Base-by-base conservation (phyloP, 2,888 invertebrate genomes). In the Phortica magna region DNA sequence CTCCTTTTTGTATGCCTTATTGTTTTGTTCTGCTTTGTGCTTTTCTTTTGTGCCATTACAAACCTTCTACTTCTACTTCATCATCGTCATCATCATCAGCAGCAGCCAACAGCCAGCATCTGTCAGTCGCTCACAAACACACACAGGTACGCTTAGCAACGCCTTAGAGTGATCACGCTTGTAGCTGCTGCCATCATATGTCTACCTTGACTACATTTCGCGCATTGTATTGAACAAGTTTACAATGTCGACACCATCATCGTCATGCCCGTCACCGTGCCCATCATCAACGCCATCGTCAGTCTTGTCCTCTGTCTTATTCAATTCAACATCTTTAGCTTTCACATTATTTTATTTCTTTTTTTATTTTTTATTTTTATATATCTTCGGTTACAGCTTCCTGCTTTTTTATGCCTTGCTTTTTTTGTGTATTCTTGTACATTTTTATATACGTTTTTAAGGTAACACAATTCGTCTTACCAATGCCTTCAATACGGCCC, bases 41-140 rank as follows among this genome's bases (percentile, higher is more conserved):
- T 84, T 80, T 80, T 83, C 77, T 79, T 83, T 76, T 78, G 17
- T 78, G 80, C 86, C 83, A 85, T 83, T 85, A 86, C 86, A 84
- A 81, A 79, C 79, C 79, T 76, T 81, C 80, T 84, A 84, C 79
- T 76, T 81, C 80, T 84, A 84, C 83, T 82, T 84, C 80, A 83
- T 83, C 84, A 82, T 84, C 76, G 76, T 81, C 82, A 80, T 59
- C 82, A 77, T 73, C 75, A 74, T 70, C 75, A 73, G 70, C 72
- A 73, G 75, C 48, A 79, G 61, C 72, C 72, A 72, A 43, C 79
- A 78, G n/a, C 57, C 76, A 53, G 53, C 14, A 71, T 41, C 41
- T n/a, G 12, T 14, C 14, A 17, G 14, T 5, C 17, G n/a, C 55
- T 55, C 17, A 55, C n/a, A 17, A 1, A 17, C 55, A 7, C 17